Conservation (phyloP, 2,797 vertebrate species). For the Champsocephalus esox region DNA sequence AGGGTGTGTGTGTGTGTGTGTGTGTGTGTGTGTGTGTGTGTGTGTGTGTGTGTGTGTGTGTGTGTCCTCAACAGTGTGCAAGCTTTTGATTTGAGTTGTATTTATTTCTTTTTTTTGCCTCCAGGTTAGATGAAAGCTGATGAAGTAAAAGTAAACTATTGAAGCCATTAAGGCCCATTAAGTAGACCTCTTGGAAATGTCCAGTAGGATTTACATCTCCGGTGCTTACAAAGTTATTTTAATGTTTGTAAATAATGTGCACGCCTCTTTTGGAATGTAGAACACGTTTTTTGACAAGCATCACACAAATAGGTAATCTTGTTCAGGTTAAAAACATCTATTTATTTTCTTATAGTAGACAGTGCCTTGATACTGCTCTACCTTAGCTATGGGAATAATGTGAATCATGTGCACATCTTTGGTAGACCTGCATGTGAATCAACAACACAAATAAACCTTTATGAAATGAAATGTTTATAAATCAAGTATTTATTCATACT, state of each 20-base stretch:
- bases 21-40: no score
- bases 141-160: background rate
- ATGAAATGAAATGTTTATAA: background rate
- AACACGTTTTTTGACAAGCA: background rate
- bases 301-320: background rate
- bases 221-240: background rate
- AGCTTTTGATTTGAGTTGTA: slow-evolving; percentile 8
- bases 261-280: background rate
- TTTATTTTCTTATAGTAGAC: background rate
- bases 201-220: background rate
- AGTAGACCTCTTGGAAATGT: background rate
- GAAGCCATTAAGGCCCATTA: background rate
- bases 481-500: background rate
- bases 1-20: background rate
- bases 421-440: background rate
- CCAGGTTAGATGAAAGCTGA: background rate
- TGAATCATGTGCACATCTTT: background rate
- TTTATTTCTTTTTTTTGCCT: background rate
- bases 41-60: no score
- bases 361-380: background rate
- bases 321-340: background rate
- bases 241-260: background rate
- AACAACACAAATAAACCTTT: background rate
- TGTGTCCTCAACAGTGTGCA: background rate
- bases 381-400: background rate